Evolutionary conservation across 2,888 invertebrate species (phyloP), one percentile per base, ranked within the genome.

Genomic region (Brachyopa scutellaris): DNA sequence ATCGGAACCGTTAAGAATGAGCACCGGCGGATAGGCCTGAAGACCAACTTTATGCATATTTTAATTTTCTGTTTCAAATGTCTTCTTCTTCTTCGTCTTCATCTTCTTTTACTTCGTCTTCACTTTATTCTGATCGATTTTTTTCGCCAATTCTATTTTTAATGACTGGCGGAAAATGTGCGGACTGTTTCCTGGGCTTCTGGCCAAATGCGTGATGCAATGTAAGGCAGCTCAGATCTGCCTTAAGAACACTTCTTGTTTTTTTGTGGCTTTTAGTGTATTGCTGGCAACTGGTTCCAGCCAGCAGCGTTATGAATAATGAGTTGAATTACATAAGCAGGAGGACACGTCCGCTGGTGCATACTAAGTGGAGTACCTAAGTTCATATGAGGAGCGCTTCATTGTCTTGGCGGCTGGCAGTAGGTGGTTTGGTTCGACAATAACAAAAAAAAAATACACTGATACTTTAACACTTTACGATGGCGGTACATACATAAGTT

Each of bases 1-100:
- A 72, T 45, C 33, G 36, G 29, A 82, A 82, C 82, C 82, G 82
- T 82, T 82, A 82, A 82, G 55, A 70, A 49, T 45, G 64, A 73
- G 38, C 42, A 61, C 64, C 53, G 69, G 9, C 69, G 62, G 69
- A 36, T 51, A 23, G 42, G 29, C 70, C 38, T 19, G 36, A 47
- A 61, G 36, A 53, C 64, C 45, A 61, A 55, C 53, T 47, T 40
- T 49, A 72, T 72, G 64, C 77, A 66, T 55, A 59, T 70, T 77
- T 77, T 66, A 82, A 77, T 82, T 77, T 69, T 74, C 74, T 73
- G 40, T 74, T 49, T 62, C 55, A 33, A 33, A 73, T 69, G 67
- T 74, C 69, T 57, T 74, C 57, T 64, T 61, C 47, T n/a, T n/a
- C n/a, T n/a, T n/a, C n/a, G n/a, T n/a, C n/a, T n/a, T n/a, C n/a